Conservation (phyloP, 2,113 vertebrate species). For the Gila orcuttii region DNA sequence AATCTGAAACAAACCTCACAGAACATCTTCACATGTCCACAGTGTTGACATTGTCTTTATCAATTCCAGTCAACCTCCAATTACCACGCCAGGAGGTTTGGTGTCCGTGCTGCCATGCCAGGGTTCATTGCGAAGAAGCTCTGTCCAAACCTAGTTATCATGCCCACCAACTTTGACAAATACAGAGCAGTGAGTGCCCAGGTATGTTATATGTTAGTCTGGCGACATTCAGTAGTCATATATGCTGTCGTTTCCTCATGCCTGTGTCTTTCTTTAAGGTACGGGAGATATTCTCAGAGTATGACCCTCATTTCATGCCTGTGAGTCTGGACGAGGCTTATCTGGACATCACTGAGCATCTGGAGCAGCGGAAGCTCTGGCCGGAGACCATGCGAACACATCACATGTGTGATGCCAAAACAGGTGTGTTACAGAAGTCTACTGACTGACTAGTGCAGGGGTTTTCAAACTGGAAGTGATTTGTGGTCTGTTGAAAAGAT, state of each 20-base stretch:
- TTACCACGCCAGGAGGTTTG: conserved; percentile 93
- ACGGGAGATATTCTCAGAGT: conserved; percentile 87
- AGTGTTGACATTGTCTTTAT: conserved; percentile 32
- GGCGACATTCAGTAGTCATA: not conserved
- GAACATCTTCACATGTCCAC: not conserved
- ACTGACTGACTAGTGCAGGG: not conserved
- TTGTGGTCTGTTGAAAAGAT: not conserved
- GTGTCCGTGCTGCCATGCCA: conserved; percentile 96
- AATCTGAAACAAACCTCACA: conserved; percentile 2
- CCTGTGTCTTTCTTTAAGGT: conserved; percentile 74
- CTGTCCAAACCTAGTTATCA: conserved; percentile 89
- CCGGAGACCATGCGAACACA: conserved; percentile 83
- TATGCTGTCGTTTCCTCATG: not conserved
- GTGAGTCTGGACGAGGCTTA: conserved; percentile 97
- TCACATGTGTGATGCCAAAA: conserved; percentile 57
- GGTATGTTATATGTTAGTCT: conserved; percentile 69
- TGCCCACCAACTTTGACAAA: conserved; percentile 90
- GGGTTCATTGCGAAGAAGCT: conserved; percentile 98
- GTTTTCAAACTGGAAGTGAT: not conserved
- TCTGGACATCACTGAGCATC: conserved; percentile 91
- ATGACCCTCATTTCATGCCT: conserved; percentile 90
- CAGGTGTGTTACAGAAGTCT: conserved; percentile 59
- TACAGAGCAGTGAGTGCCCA: conserved; percentile 88
- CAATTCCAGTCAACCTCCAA: conserved; percentile 90
- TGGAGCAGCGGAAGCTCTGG: conserved; percentile 86